phyloP scores from a whole-genome alignment of 2,797 vertebrate genomes.

The Oophaga sylvatica region DNA sequence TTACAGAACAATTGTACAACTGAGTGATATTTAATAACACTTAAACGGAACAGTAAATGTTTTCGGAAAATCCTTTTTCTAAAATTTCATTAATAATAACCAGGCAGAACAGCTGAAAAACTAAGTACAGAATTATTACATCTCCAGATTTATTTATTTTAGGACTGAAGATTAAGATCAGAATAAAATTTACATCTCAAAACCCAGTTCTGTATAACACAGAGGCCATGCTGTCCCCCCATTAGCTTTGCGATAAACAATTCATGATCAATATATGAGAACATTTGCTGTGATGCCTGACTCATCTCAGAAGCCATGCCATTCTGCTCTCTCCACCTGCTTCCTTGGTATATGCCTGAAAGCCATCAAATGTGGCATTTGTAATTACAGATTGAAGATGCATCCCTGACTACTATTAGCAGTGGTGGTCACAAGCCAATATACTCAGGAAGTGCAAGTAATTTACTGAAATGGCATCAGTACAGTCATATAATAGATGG shows the following conservation, averaged over 20 bases:
- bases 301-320: background rate
- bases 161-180: background rate
- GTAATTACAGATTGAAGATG: background rate
- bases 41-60: no score
- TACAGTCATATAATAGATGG: no score
- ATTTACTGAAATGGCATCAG: no score
- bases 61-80: no score
- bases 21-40: no score
- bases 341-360: background rate
- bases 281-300: constrained; percentile 11
- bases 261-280: constrained; percentile 33
- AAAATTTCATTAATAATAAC: no score
- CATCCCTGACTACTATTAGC: background rate
- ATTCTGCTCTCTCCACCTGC: constrained; percentile 20
- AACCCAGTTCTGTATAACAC: background rate
- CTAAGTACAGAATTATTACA: no score
- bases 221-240: background rate
- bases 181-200: background rate
- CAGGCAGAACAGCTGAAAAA: no score
- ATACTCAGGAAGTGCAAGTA: background rate
- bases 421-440: background rate
- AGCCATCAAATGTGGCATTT: background rate
- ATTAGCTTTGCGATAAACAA: background rate
- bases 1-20: background rate
- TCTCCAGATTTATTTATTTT: no score